Evolutionary conservation across 2,888 invertebrate species (phyloP).

Genomic region (Pseudococcus jackbeardsleyi): DNA sequence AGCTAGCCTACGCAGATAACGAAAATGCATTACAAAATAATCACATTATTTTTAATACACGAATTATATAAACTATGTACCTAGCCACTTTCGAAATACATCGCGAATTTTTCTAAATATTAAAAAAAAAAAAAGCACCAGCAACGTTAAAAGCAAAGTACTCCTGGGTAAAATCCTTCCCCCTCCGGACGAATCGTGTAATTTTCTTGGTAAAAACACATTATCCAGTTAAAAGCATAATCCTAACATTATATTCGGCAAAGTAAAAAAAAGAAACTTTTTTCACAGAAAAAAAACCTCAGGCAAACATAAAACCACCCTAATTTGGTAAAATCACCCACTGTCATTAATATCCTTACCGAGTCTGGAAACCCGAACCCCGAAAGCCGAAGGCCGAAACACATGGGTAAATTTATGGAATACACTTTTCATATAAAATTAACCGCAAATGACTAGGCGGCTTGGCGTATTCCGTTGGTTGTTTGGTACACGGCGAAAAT

Average conservation of each 20-base stretch:
- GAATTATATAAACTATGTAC: no score
- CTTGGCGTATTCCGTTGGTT: not conserved
- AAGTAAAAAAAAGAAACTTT: not conserved
- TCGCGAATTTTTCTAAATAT: not conserved
- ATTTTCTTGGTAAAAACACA: not conserved
- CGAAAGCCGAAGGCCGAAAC: not conserved
- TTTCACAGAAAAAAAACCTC: not conserved
- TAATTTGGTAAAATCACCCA: constrained; percentile 2
- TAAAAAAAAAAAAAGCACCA: not conserved
- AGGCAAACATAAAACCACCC: constrained; percentile 10
- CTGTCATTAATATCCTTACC: not conserved
- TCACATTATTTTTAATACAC: no score
- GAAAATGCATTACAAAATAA: no score
- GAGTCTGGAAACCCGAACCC: no score
- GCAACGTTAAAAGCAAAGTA: not conserved
- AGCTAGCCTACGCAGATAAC: no score
- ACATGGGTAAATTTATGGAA: constrained; percentile 1
- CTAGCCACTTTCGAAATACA: not conserved
- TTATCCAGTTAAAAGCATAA: not conserved
- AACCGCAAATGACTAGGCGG: constrained; percentile 14
- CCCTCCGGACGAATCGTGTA: not conserved
- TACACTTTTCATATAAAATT: constrained; percentile 33
- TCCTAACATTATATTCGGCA: not conserved
- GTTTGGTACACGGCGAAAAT: not conserved
- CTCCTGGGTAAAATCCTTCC: not conserved